Evolutionary conservation across 2,113 vertebrate genomes (phyloP), one percentile per base, ranked within the genome.

Genomic region (Lophura nycthemera): DNA sequence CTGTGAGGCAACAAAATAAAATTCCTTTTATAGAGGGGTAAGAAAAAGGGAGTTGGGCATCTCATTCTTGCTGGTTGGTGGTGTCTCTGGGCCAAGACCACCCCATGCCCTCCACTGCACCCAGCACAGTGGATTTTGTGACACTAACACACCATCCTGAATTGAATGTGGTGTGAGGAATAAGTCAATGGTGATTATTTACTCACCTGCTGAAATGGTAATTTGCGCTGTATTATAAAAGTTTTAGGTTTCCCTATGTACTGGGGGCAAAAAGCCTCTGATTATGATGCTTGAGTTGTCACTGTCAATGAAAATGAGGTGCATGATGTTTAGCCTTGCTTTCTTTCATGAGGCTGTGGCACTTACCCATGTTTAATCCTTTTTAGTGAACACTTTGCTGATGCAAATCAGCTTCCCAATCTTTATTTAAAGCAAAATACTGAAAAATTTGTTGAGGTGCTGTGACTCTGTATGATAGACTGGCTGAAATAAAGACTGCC

Each of bases 311-410:
- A 52, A 61, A 71, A 56, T 47, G 50, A 81, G 71, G 64, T 77
- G 64, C 57, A 8, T 56, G 57, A 47, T 84, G 73, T 88, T 88
- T 60, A 77, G 83, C 65, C 22, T 88, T 18, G 1, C 52, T 90
- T 74, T 74, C 86, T 90, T 90, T 67, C 57, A 25, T 40, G 80
- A 17, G 22, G 50, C 69, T 1, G 0, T 6, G 56, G 43, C 4
- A 1, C 61, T 94, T 90, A 86, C 80, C 50, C 2, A 0, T 47
- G 60, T 32, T 67, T 95, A 91, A 94, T 95, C 76, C 76, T 60
- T 86, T 92, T 69, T 92, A 95, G 94, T 88, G 83, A 96, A 86
- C 65, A 40, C 61, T 92, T 77, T 64, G 42, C 32, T 78, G 60
- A 90, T 92, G 88, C 69, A 92, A 90, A 94, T 83, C 57, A 84